Conservation (phyloP, 2,797 vertebrate species). For the Bryconaethiops microstoma region DNA sequence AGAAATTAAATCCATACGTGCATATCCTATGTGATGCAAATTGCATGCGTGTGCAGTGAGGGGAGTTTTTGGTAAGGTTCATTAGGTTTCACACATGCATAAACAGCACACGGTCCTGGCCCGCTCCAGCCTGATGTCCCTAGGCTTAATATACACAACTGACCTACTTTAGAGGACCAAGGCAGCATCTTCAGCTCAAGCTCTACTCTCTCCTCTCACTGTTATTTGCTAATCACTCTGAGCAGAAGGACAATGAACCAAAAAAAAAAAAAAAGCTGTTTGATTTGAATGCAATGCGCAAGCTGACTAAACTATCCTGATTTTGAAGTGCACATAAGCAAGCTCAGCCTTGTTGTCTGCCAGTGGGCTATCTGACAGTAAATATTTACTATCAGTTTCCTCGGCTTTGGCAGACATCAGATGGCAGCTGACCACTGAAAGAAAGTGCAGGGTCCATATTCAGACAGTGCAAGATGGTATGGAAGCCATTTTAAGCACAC, state of each 20-base stretch:
- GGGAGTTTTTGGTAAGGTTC: conserved; percentile 56
- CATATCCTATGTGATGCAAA: conserved; percentile 9
- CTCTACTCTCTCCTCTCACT: conserved; percentile 2
- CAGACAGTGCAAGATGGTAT: neutral
- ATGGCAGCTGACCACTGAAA: conserved; percentile 45
- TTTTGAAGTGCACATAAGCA: neutral
- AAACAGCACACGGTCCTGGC: conserved; percentile 62
- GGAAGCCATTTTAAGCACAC: neutral
- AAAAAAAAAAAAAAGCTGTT: too few species aligned
- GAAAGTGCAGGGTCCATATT: conserved; percentile 20
- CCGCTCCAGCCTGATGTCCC: conserved; percentile 71
- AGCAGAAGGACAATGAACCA: conserved; percentile 42
- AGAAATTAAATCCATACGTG: neutral
- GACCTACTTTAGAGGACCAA: conserved; percentile 78
- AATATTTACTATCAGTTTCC: conserved; percentile 63
- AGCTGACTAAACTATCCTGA: conserved; percentile 34
- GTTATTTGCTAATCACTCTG: neutral
- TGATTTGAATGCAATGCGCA: neutral
- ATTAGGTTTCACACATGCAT: conserved; percentile 65
- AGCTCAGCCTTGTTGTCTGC: conserved; percentile 33
- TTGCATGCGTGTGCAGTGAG: neutral
- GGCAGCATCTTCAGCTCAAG: conserved; percentile 52
- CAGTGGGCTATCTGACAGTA: conserved; percentile 44
- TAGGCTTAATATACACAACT: conserved; percentile 72
- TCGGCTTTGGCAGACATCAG: conserved; percentile 45